Percentiles rank a stretch among this genome's conserved stretches.
phyloP scores from a whole-genome alignment of 2,888 invertebrate genomes.

The Deilephila porcellus region DNA sequence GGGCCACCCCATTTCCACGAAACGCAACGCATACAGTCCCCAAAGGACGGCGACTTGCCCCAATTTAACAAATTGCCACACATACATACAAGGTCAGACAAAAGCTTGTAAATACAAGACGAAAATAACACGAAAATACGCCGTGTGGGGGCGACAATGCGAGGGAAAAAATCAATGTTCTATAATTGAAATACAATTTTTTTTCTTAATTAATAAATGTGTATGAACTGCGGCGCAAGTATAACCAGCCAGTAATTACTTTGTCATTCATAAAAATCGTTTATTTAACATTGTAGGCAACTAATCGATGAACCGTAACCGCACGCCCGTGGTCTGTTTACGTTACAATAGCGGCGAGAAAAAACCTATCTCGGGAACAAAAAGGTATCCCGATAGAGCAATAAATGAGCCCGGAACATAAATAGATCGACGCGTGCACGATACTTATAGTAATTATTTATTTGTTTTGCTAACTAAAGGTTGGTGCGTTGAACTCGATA shows the following conservation, averaged over 20 bases:
- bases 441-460: constrained; percentile 72
- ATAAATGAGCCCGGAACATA: constrained; percentile 67
- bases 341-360: constrained; percentile 61
- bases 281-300: constrained; percentile 70
- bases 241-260: constrained; percentile 50
- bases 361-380: constrained; percentile 55
- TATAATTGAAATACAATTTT: constrained; percentile 37
- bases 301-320: constrained; percentile 73
- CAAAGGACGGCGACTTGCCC: constrained; percentile 46
- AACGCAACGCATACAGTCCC: constrained; percentile 51
- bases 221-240: constrained; percentile 46
- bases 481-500: constrained; percentile 73
- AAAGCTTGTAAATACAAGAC: constrained; percentile 37
- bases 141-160: constrained; percentile 42
- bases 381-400: constrained; percentile 59
- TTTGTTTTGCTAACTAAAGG: constrained; percentile 80
- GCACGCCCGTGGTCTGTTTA: constrained; percentile 69
- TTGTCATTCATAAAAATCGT: constrained; percentile 76
- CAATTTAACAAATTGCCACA: constrained; percentile 52
- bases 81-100: constrained; percentile 52
- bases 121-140: constrained; percentile 44
- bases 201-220: constrained; percentile 37
- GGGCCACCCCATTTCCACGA: constrained; percentile 63
- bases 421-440: constrained; percentile 72
- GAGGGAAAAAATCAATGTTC: constrained; percentile 50